A percentile compares a stretch with the other conserved stretches of the same genome.
These are phyloP conservation scores for Mustela erminea DNA, from an alignment of 2,797 vertebrate genomes.

Conservation along the genomic window DNA sequence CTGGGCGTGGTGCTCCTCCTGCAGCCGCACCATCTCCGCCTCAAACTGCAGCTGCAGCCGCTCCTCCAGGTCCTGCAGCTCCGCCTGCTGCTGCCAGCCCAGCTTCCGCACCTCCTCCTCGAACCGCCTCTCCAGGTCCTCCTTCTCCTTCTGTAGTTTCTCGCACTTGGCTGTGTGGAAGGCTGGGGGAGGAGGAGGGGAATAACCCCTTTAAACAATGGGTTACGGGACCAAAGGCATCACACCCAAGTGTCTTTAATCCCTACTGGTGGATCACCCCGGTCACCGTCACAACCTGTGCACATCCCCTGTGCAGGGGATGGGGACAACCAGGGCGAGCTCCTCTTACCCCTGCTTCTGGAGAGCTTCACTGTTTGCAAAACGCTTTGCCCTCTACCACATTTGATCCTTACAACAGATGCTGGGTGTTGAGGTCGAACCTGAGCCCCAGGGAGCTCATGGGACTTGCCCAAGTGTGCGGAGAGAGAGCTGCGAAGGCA, in stretches of 20 bases:
- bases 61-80: constrained; percentile 92
- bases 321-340: neutral
- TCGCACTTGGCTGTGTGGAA: constrained; percentile 93
- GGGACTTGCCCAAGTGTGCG: accelerated
- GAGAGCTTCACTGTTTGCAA: neutral
- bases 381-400: neutral
- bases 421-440: neutral
- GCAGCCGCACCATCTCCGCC: constrained; percentile 87
- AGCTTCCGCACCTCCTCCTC: constrained; percentile 92
- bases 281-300: accelerated
- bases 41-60: constrained; percentile 90
- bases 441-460: neutral
- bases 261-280: accelerated
- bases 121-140: constrained; percentile 92
- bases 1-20: constrained; percentile 89
- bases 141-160: constrained; percentile 95
- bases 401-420: too few species aligned
- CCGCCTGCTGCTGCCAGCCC: constrained; percentile 90
- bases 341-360: neutral
- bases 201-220: too few species aligned
- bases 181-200: constrained; percentile 87
- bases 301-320: too few species aligned
- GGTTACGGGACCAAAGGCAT: neutral
- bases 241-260: accelerated
- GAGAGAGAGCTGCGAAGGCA: neutral